A percentile compares a stretch with the other conserved stretches of the same genome.
These are phyloP conservation scores for Antechinus flavipes DNA, from an alignment of 2,113 vertebrate genomes.

Conservation along the genomic window DNA sequence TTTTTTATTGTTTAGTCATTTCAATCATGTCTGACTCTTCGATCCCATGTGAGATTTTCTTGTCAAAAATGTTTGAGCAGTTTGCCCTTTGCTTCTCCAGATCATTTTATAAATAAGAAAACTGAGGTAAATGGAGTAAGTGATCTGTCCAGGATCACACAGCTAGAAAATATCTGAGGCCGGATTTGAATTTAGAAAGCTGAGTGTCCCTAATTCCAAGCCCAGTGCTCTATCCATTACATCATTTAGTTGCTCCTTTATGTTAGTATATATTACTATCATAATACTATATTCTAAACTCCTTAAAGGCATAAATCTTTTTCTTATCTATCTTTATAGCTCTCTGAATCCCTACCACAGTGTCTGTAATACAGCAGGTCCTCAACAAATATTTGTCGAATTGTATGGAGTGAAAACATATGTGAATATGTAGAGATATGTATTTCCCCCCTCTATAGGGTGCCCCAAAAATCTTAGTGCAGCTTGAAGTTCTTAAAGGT, in stretches of 20 bases:
- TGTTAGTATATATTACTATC: neutral
- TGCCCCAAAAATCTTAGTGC: neutral
- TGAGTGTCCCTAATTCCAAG: neutral
- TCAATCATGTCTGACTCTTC: neutral
- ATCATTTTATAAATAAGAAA: neutral
- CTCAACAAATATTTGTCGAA: neutral
- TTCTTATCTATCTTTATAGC: neutral
- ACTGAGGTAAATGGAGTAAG: neutral
- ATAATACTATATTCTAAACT: neutral
- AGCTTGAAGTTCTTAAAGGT: neutral
- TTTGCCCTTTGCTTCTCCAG: neutral
- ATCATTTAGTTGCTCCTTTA: too few species aligned
- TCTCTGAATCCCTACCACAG: neutral
- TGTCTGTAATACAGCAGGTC: neutral
- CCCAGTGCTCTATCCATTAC: too few species aligned
- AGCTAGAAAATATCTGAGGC: neutral
- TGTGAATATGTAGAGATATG: neutral
- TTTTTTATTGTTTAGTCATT: neutral
- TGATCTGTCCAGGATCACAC: neutral
- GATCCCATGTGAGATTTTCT: neutral
- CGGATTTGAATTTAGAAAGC: neutral
- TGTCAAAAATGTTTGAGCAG: neutral
- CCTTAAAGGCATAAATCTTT: neutral
- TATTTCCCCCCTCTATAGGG: neutral
- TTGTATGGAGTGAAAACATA: neutral